Base-by-base conservation (phyloP, 2,797 vertebrate genomes). In the Alcedo quadribrachys region DNA sequence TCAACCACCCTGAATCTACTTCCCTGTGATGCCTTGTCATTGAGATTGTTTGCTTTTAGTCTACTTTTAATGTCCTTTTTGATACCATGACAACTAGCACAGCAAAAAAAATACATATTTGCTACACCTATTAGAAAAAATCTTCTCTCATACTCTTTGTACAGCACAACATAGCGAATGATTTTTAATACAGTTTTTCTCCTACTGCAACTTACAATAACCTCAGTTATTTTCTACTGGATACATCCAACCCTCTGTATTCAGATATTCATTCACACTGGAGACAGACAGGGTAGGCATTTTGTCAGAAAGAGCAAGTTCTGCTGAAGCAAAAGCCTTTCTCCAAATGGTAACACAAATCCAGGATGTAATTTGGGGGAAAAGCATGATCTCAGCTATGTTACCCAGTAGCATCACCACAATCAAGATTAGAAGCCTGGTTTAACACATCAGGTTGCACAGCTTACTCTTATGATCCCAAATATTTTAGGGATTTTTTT, bases 301-400 rank as follows among this genome's bases (percentile, higher is more conserved):
- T 87, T 79, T 46, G 8, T 57, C 32, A 90, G 30, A 69, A 89
- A 76, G 15, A 62, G 13, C 6, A 66, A 21, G 37, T 69, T 85
- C 65, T 58, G 30, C 43, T 58, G 33, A 89, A 87, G 73, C 12
- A 79, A 87, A 87, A 76, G 43, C 43, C 20, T 70, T 60, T 77
- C n/a, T 75, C 16, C 2, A 11, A 85, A 61, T 16, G 17, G 3
- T 71, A 51, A 4, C 28, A 37, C 30, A 85, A 68, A 78, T 53
- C 30, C 27, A 76, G 5, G 11, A 46, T 25, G 24, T 15, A n/a
- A 50, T 62, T 86, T 68, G 5, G 1, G 18, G 16, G 16, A 12
- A 6, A 46, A 83, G 42, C 8, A 12, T 3, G 20, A 71, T 51
- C 27, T 63, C 50, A 32, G 50, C 22, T 61, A 30, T 25, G 17